Conservation (phyloP, 2,888 invertebrate species). For the Camptogramma bilineatum region DNA sequence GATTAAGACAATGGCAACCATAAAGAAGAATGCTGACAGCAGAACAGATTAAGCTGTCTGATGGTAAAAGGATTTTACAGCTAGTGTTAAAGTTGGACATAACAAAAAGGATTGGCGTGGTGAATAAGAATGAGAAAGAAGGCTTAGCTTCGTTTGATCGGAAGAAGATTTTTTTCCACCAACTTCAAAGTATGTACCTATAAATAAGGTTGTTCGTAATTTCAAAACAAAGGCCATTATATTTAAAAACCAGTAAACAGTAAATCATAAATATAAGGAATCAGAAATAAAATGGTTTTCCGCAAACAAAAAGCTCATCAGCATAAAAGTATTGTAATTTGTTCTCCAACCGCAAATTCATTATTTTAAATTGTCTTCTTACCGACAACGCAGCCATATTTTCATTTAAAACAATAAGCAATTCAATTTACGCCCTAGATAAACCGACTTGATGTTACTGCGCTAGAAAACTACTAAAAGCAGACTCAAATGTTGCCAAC, state of each 20-base stretch:
- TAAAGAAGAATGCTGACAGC: too few species aligned
- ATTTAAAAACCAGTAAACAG: neutral
- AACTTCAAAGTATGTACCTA: too few species aligned
- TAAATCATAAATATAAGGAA: neutral
- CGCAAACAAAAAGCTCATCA: slow-evolving; percentile 22
- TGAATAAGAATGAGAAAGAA: too few species aligned
- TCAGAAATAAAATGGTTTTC: neutral
- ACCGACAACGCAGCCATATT: slow-evolving; percentile 31
- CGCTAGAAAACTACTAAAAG: slow-evolving; percentile 43
- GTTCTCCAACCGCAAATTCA: slow-evolving; percentile 26
- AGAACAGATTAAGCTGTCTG: too few species aligned
- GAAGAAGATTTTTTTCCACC: too few species aligned
- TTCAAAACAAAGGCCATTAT: neutral
- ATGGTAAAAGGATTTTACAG: too few species aligned
- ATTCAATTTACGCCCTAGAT: slow-evolving; percentile 66
- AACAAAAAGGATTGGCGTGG: too few species aligned
- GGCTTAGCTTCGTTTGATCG: too few species aligned
- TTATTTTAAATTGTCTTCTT: slow-evolving; percentile 29
- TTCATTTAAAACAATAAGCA: slow-evolving; percentile 42
- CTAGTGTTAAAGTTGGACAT: too few species aligned
- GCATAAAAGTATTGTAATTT: slow-evolving; percentile 17
- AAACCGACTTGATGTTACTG: slow-evolving; percentile 57
- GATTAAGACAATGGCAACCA: too few species aligned
- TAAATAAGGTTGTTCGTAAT: neutral
- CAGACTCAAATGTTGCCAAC: slow-evolving; percentile 27